Percentiles rank a stretch among this genome's conserved stretches.
Evolutionary conservation across 2,797 vertebrate genomes (phyloP).

Genomic region (Gobio occitaniae): DNA sequence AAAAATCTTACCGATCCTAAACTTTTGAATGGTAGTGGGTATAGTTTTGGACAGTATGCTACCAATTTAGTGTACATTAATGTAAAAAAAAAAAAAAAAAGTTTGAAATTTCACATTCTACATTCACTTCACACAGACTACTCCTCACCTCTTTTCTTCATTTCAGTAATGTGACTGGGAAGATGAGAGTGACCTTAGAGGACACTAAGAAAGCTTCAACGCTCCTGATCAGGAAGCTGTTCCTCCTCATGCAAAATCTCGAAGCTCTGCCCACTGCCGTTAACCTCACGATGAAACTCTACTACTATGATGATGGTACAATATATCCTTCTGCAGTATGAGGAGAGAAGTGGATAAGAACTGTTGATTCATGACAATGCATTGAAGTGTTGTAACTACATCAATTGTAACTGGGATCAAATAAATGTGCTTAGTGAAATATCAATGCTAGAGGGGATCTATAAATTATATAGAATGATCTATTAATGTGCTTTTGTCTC

Average conservation of each 20-base stretch:
- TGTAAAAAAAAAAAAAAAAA: neutral
- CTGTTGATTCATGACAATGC: neutral
- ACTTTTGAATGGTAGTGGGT: neutral
- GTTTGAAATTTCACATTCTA: neutral
- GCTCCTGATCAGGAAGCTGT: conserved; percentile 88
- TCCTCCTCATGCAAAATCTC: conserved; percentile 91
- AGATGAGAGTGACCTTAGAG: conserved; percentile 72
- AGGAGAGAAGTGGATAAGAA: neutral
- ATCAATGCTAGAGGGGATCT: neutral
- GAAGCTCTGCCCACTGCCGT: conserved; percentile 83
- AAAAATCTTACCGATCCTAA: neutral
- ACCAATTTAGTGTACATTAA: neutral
- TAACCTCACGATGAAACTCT: conserved; percentile 91
- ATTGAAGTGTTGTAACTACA: no score
- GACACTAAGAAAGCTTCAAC: conserved; percentile 85
- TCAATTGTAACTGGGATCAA: neutral
- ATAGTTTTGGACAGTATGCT: neutral
- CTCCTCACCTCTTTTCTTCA: neutral
- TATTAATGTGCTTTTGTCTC: neutral
- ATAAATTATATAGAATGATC: neutral
- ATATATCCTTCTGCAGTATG: neutral
- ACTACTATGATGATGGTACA: conserved; percentile 91
- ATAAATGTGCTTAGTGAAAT: neutral
- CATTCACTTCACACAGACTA: neutral
- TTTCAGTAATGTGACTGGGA: conserved; percentile 70